Percentiles rank a stretch among this genome's conserved stretches.
phyloP scores from a whole-genome alignment of 2,888 invertebrate genomes.

The Prenolepis imparis region DNA sequence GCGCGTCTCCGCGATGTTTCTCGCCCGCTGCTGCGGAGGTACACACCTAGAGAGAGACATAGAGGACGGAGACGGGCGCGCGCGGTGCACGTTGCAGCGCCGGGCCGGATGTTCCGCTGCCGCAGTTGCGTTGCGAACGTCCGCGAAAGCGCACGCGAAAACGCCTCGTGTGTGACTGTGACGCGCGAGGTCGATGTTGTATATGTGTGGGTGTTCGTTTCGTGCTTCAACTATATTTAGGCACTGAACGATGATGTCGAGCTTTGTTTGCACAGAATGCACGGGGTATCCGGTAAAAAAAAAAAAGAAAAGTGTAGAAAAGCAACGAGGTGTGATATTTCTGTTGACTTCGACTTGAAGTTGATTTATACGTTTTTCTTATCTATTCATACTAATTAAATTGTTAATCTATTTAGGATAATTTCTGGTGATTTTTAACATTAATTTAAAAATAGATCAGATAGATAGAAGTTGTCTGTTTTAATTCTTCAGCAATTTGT shows the following conservation, averaged over 20 bases:
- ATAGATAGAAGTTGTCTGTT: neutral
- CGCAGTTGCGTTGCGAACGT: constrained; percentile 56
- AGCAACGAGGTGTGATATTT: constrained; percentile 4
- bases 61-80: neutral
- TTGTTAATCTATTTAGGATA: neutral
- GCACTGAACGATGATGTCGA: neutral
- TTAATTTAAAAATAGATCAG: constrained; percentile 16
- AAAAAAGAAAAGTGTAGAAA: neutral
- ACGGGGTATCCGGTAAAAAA: neutral
- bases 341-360: neutral
- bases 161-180: neutral
- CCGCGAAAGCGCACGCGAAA: constrained; percentile 48
- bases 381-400: neutral
- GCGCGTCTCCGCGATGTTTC: constrained; percentile 40
- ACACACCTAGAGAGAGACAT: too few relatives aligned
- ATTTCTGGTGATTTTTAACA: neutral
- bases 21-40: neutral
- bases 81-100: constrained; percentile 49
- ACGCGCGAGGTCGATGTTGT: neutral
- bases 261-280: neutral
- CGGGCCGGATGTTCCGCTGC: constrained; percentile 44
- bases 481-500: neutral
- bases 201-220: neutral
- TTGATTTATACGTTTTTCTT: neutral
- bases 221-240: neutral